phyloP scores from a whole-genome alignment of 2,797 vertebrate genomes.

The Peromyscus nudipes region DNA sequence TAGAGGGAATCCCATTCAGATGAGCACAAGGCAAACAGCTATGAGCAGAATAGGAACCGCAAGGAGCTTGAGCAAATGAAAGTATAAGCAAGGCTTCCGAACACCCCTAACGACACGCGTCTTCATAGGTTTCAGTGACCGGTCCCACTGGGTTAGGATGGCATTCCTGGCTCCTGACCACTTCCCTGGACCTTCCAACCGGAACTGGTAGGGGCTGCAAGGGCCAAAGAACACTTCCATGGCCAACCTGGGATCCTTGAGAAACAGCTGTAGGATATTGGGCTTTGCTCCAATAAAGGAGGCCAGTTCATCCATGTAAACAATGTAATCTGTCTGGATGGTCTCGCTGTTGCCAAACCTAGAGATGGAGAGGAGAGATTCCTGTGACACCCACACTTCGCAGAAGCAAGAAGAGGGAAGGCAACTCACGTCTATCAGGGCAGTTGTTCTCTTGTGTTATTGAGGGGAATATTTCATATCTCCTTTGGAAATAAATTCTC shows the following conservation, averaged over 20 bases:
- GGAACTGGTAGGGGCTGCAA: conserved; percentile 92
- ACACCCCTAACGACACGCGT: conserved; percentile 81
- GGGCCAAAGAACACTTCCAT: conserved; percentile 90
- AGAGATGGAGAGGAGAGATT: background rate
- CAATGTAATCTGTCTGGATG: conserved; percentile 87
- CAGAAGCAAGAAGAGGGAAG: background rate
- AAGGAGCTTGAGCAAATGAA: conserved; percentile 75
- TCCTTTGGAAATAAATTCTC: background rate
- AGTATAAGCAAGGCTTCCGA: conserved; percentile 52
- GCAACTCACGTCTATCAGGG: background rate
- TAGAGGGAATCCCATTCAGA: background rate
- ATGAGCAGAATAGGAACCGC: conserved; percentile 64
- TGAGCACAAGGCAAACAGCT: conserved; percentile 59
- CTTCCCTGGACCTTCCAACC: conserved; percentile 90
- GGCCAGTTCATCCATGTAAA: conserved; percentile 93
- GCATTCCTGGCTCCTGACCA: conserved; percentile 92
- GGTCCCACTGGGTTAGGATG: conserved; percentile 93
- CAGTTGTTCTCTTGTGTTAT: background rate
- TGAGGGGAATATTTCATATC: background rate
- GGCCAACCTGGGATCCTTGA: conserved; percentile 91
- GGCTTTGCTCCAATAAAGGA: conserved; percentile 88
- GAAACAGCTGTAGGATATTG: conserved; percentile 86
- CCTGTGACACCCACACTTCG: background rate
- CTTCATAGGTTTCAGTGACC: conserved; percentile 86
- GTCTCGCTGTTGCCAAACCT: conserved; percentile 88